Conservation (phyloP, 1,140 invertebrate genomes). For the Anastatus disparis region DNA sequence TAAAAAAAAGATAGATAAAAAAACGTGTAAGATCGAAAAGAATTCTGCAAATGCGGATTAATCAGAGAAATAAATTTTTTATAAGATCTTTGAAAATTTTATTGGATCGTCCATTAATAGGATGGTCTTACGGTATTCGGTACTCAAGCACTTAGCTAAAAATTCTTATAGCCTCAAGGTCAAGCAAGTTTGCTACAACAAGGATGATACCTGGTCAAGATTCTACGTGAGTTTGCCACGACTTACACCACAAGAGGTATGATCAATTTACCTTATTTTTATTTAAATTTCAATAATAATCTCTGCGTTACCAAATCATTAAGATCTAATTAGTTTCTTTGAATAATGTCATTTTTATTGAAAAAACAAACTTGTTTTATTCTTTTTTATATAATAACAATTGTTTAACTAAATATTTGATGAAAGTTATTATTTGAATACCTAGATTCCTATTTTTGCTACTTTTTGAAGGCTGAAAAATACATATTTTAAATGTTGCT, state of each 20-base stretch:
- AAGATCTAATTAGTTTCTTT: too few species aligned
- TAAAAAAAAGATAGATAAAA: slow-evolving; percentile 23
- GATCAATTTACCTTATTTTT: too few species aligned
- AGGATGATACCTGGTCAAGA: slow-evolving; percentile 37
- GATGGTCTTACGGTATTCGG: slow-evolving; percentile 53
- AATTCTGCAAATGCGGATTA: slow-evolving; percentile 37
- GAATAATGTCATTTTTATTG: too few species aligned
- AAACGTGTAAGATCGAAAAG: neutral
- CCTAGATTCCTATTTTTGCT: too few species aligned
- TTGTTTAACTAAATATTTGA: too few species aligned
- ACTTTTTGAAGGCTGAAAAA: too few species aligned
- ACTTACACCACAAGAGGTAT: slow-evolving; percentile 60
- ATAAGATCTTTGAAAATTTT: slow-evolving; percentile 29
- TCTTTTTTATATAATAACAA: too few species aligned
- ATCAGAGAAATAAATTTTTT: slow-evolving; percentile 11
- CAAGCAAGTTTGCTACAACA: slow-evolving; percentile 31
- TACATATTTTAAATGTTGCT: too few species aligned
- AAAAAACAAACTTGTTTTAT: too few species aligned
- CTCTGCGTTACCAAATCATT: too few species aligned
- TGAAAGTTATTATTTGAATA: too few species aligned
- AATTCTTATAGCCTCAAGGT: slow-evolving; percentile 39
- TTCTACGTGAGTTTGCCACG: slow-evolving; percentile 52
- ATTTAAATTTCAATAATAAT: too few species aligned
- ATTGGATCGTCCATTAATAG: slow-evolving; percentile 39
- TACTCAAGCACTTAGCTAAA: slow-evolving; percentile 40